Percentiles rank a stretch among this genome's conserved stretches.
These are phyloP conservation scores for Oegoconia quadripuncta DNA, from an alignment of 2,888 invertebrate species.

Conservation along the genomic window DNA sequence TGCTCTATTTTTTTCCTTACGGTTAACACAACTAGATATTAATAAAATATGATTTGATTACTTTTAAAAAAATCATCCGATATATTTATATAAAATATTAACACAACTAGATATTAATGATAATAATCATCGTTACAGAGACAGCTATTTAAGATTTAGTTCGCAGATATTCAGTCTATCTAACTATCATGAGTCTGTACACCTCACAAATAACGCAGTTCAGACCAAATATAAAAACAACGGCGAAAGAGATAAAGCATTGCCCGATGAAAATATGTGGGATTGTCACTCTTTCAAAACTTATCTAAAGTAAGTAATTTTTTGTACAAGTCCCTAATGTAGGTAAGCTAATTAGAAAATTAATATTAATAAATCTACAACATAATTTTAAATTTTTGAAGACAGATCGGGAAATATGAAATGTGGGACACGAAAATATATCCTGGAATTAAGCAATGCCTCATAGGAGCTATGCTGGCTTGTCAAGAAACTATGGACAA, in stretches of 20 bases:
- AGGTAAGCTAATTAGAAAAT: too few relatives aligned
- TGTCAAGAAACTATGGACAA: conserved; percentile 92
- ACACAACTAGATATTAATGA: neutral
- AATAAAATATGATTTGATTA: too few relatives aligned
- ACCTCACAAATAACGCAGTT: conserved; percentile 95
- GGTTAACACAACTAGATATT: too few relatives aligned
- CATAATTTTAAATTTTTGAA: conserved; percentile 49
- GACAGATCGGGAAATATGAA: conserved; percentile 85
- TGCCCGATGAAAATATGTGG: conserved; percentile 98
- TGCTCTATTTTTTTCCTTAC: too few relatives aligned
- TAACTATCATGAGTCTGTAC: conserved; percentile 95
- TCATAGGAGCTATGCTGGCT: conserved; percentile 89
- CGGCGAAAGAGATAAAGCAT: conserved; percentile 83
- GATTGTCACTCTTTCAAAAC: conserved; percentile 89
- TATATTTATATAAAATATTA: too few relatives aligned
- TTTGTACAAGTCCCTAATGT: neutral
- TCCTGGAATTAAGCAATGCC: conserved; percentile 90
- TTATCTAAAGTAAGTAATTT: conserved; percentile 77
- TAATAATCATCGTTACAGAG: conserved; percentile 71
- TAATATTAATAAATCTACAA: neutral
- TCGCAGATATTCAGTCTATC: conserved; percentile 91
- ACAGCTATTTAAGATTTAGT: conserved; percentile 95
- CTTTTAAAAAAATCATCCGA: too few relatives aligned
- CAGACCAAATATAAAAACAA: conserved; percentile 91
- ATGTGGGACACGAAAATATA: conserved; percentile 92